These are phyloP conservation scores for Romanogobio albipinnatus DNA, from an alignment of 2,113 vertebrate genomes.

Conservation along the genomic window DNA sequence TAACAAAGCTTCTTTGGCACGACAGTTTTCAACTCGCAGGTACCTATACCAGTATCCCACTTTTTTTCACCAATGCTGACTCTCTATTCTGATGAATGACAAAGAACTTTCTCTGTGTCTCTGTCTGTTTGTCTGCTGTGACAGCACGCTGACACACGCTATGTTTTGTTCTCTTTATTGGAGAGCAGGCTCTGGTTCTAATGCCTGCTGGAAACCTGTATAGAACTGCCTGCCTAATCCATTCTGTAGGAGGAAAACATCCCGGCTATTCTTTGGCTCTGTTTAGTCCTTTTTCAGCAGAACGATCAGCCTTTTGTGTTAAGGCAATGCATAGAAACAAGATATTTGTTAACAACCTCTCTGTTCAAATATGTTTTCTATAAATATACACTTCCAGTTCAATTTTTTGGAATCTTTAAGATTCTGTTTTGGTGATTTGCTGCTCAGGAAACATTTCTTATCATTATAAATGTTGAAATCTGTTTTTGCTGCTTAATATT, in stretches of 20 bases:
- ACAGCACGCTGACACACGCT: constrained; percentile 47
- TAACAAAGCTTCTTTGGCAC: not conserved
- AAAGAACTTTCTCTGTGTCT: constrained; percentile 55
- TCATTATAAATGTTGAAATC: too few relatives aligned
- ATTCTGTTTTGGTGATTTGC: not conserved
- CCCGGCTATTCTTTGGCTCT: constrained; percentile 56
- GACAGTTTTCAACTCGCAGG: not conserved
- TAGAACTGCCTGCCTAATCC: constrained; percentile 71
- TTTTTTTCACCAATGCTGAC: constrained; percentile 65
- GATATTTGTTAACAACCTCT: constrained; percentile 16
- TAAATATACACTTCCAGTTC: not conserved
- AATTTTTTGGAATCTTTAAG: not conserved
- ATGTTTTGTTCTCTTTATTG: constrained; percentile 67
- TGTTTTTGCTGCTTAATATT: too few relatives aligned
- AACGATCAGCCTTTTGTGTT: constrained; percentile 33
- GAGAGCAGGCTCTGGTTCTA: constrained; percentile 56
- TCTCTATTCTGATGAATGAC: constrained; percentile 60
- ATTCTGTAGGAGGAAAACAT: constrained; percentile 68
- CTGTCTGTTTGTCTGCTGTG: constrained; percentile 48
- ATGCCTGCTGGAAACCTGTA: constrained; percentile 66
- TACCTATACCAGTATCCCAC: constrained; percentile 38
- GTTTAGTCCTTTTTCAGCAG: constrained; percentile 40
- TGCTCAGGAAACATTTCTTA: too few relatives aligned
- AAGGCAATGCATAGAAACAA: constrained; percentile 23
- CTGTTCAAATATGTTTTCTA: not conserved